These are phyloP conservation scores for Epinephelus malabaricus DNA, from an alignment of 2,797 vertebrate genomes.

Conservation along the genomic window DNA sequence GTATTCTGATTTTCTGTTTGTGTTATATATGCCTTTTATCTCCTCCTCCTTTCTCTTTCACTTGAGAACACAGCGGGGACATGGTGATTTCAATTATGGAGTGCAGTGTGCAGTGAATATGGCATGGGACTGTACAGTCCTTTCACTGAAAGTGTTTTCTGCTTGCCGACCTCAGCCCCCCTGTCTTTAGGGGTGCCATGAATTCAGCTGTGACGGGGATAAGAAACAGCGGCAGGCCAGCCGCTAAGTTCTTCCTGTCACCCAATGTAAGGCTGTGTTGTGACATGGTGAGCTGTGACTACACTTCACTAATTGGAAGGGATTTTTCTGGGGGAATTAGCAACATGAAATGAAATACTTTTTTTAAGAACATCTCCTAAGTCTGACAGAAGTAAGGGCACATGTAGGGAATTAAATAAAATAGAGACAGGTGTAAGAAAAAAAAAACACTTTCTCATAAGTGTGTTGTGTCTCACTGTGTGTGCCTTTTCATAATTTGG, in stretches of 20 bases:
- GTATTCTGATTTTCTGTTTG: conserved; percentile 37
- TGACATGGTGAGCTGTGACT: conserved; percentile 68
- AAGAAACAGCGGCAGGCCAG: conserved; percentile 46
- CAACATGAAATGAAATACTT: conserved; percentile 31
- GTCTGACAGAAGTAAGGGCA: conserved; percentile 31
- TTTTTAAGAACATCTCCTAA: conserved; percentile 42
- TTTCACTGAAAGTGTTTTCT: conserved; percentile 55
- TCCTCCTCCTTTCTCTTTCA: conserved; percentile 7
- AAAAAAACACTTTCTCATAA: background rate
- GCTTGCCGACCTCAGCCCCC: conserved; percentile 36
- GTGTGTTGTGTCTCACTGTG: background rate
- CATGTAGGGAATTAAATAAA: conserved; percentile 26
- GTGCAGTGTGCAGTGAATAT: conserved; percentile 60
- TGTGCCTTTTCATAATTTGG: conserved; percentile 7
- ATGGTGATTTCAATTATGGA: conserved; percentile 71
- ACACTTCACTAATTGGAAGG: conserved; percentile 75
- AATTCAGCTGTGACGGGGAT: conserved; percentile 68
- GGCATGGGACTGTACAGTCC: conserved; percentile 46
- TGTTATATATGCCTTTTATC: conserved; percentile 43
- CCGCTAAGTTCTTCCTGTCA: conserved; percentile 63
- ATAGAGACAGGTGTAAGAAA: conserved; percentile 5
- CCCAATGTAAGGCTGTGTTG: conserved; percentile 51
- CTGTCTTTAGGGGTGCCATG: conserved; percentile 41
- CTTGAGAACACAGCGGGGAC: conserved; percentile 30
- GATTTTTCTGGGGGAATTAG: conserved; percentile 70